phyloP scores from a whole-genome alignment of 2,797 vertebrate genomes.

The Sebastes minor region DNA sequence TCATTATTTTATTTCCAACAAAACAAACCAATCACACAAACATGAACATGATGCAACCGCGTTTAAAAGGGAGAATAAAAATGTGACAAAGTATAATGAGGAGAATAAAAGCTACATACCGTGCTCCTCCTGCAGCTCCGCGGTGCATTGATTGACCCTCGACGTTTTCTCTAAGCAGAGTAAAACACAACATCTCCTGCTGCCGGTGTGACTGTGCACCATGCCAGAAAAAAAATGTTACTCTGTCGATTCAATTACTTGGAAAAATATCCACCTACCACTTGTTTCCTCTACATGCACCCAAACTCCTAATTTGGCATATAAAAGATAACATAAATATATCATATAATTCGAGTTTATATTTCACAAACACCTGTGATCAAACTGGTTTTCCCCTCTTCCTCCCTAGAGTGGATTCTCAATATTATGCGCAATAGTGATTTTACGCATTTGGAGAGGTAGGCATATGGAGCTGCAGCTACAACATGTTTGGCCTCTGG shows the following conservation, averaged over 20 bases:
- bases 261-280: conserved; percentile 60
- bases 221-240: conserved; percentile 85
- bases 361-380: not conserved
- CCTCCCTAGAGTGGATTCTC: not conserved
- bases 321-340: not conserved
- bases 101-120: conserved; percentile 77
- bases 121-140: conserved; percentile 80
- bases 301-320: not conserved
- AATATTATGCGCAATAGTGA: conserved; percentile 18
- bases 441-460: conserved; percentile 52
- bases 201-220: conserved; percentile 86
- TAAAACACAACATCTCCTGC: conserved; percentile 81
- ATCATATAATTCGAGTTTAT: not conserved
- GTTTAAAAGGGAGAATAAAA: conserved; percentile 26
- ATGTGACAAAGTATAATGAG: conserved; percentile 33
- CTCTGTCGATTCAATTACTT: conserved; percentile 90
- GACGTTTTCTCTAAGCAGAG: conserved; percentile 76
- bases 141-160: conserved; percentile 89
- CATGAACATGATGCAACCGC: not conserved
- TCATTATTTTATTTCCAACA: conserved; percentile 31
- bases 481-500: conserved; percentile 55
- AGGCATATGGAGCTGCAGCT: conserved; percentile 19
- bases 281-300: not conserved
- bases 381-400: conserved; percentile 3
- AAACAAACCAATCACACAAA: conserved; percentile 9